A percentile compares a stretch with the other conserved stretches of the same genome.
Conservation (phyloP, 2,113 vertebrate species). For the Procavia capensis region DNA sequence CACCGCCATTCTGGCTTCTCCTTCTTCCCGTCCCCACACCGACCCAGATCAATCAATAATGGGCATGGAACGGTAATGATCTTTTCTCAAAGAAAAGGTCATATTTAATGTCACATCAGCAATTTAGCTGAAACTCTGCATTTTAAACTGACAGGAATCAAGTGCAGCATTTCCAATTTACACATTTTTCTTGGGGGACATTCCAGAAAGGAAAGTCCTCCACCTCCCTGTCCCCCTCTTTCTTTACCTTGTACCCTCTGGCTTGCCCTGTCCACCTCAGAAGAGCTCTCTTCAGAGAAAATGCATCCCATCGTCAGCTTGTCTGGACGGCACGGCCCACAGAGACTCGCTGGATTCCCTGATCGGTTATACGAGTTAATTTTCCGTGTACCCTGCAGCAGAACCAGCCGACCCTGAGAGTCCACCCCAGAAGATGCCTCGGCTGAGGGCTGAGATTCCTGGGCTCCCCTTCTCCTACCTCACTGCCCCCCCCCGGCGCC, state of each 20-base stretch:
- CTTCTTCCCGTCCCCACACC: not conserved
- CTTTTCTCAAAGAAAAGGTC: constrained; percentile 62
- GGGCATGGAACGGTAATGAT: not conserved
- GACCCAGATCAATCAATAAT: constrained; percentile 63
- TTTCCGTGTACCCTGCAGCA: constrained; percentile 86
- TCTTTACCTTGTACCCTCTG: not conserved
- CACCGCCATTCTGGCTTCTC: not conserved
- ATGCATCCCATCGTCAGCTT: constrained; percentile 82
- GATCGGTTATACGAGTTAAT: constrained; percentile 83
- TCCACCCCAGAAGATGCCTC: constrained; percentile 54
- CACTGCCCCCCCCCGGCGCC: too few species aligned
- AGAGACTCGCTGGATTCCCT: constrained; percentile 77
- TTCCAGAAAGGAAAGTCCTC: constrained; percentile 67
- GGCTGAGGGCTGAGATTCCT: constrained; percentile 47
- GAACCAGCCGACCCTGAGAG: constrained; percentile 76
- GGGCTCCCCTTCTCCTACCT: constrained; percentile 26
- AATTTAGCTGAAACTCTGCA: constrained; percentile 69
- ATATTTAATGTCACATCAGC: constrained; percentile 77
- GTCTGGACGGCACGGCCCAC: constrained; percentile 79
- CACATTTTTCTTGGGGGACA: constrained; percentile 72
- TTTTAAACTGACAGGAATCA: constrained; percentile 70
- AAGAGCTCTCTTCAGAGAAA: constrained; percentile 75
- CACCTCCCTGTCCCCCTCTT: not conserved
- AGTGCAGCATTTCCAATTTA: constrained; percentile 53
- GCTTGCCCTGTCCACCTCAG: not conserved